These are phyloP conservation scores for Ophion costatus DNA, from an alignment of 2,888 invertebrate genomes.

Conservation along the genomic window DNA sequence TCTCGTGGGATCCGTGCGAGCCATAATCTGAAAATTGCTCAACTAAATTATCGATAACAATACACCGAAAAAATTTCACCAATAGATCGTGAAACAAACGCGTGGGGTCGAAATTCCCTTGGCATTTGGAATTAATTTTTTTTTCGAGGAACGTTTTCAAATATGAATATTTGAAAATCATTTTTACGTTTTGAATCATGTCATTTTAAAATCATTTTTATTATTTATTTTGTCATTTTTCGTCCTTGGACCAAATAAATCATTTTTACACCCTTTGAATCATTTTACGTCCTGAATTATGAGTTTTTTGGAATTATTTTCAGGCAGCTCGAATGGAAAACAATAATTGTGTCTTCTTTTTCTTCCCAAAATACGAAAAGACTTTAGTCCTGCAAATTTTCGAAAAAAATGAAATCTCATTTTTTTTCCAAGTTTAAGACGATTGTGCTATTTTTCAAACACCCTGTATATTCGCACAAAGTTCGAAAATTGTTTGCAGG, in stretches of 20 bases:
- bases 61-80: background rate
- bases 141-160: background rate
- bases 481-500: background rate
- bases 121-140: background rate
- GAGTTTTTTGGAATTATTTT: background rate
- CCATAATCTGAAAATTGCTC: background rate
- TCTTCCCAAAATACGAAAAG: background rate
- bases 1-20: background rate
- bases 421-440: background rate
- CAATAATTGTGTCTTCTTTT: too few relatives aligned
- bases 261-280: too few relatives aligned
- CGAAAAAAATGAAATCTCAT: background rate
- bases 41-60: background rate
- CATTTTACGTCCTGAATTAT: too few relatives aligned
- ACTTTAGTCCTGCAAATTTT: background rate
- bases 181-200: background rate
- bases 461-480: slow-evolving; percentile 17
- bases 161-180: background rate
- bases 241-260: too few relatives aligned
- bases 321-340: background rate
- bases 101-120: background rate
- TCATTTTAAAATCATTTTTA: too few relatives aligned
- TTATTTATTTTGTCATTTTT: too few relatives aligned
- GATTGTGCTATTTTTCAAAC: background rate
- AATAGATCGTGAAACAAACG: background rate